phyloP scores from a whole-genome alignment of 2,113 vertebrate genomes.

The Thamnophis sirtalis region DNA sequence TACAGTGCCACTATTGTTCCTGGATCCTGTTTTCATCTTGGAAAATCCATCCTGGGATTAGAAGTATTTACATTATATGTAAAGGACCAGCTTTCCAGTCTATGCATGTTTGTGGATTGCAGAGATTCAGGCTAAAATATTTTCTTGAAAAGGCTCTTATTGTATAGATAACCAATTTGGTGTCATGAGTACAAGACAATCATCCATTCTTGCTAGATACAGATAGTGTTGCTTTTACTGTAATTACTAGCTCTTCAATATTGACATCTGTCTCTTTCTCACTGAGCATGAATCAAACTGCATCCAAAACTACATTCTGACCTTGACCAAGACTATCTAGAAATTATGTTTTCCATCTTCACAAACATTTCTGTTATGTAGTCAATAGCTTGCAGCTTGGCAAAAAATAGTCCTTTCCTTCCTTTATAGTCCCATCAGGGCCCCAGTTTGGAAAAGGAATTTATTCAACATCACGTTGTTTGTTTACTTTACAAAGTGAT shows the following conservation, averaged over 20 bases:
- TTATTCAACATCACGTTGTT: neutral
- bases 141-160: neutral
- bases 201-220: neutral
- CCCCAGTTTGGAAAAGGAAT: neutral
- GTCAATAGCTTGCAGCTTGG: neutral
- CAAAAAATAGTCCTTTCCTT: neutral
- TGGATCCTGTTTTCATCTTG: neutral
- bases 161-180: neutral
- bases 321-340: rapidly evolving
- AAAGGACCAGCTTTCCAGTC: neutral
- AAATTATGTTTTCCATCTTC: neutral
- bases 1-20: neutral
- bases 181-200: neutral
- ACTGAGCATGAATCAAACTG: neutral
- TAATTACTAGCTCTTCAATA: neutral
- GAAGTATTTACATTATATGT: neutral
- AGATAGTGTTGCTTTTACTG: neutral
- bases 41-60: neutral
- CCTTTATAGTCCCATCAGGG: rapidly evolving
- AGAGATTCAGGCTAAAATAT: neutral
- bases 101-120: neutral
- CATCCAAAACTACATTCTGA: rapidly evolving
- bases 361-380: rapidly evolving
- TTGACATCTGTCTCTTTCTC: neutral
- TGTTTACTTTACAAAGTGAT: slow-evolving; percentile 42